Evolutionary conservation across 2,113 vertebrate genomes (phyloP).

Genomic region (Sturnus vulgaris): DNA sequence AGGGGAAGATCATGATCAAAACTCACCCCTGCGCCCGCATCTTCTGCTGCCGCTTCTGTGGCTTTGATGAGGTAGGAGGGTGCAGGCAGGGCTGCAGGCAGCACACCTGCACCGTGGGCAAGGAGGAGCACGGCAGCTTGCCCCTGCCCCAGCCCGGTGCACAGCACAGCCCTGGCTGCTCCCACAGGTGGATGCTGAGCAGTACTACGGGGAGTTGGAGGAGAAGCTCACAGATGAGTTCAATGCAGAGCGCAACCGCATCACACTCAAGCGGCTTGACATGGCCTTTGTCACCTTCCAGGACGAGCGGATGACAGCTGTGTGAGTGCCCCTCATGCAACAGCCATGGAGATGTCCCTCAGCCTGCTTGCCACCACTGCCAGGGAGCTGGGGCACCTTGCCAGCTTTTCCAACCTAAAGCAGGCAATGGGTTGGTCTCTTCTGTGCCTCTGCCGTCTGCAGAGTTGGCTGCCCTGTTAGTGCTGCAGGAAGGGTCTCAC

Average conservation of each 20-base stretch:
- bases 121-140: not conserved
- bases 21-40: slow-evolving; percentile 88
- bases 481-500: not conserved
- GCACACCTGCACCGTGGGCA: fast-evolving
- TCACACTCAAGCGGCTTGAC: slow-evolving; percentile 85
- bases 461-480: not conserved
- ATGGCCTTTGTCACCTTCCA: slow-evolving; percentile 94
- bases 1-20: slow-evolving; percentile 91
- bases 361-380: not conserved
- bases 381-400: not conserved
- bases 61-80: slow-evolving; percentile 86
- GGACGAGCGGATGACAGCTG: slow-evolving; percentile 87
- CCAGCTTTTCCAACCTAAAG: not conserved
- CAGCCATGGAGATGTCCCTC: fast-evolving
- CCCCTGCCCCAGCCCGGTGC: fast-evolving
- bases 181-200: slow-evolving; percentile 91
- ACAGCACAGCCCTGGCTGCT: not conserved
- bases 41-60: slow-evolving; percentile 87
- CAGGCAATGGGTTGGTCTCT: not conserved
- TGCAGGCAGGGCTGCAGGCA: not conserved
- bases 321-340: slow-evolving; percentile 74
- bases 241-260: slow-evolving; percentile 90
- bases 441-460: not conserved
- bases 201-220: slow-evolving; percentile 94
- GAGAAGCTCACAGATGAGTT: slow-evolving; percentile 96